Conservation (phyloP, 2,113 vertebrate species). For the Gymnarchus niloticus region DNA sequence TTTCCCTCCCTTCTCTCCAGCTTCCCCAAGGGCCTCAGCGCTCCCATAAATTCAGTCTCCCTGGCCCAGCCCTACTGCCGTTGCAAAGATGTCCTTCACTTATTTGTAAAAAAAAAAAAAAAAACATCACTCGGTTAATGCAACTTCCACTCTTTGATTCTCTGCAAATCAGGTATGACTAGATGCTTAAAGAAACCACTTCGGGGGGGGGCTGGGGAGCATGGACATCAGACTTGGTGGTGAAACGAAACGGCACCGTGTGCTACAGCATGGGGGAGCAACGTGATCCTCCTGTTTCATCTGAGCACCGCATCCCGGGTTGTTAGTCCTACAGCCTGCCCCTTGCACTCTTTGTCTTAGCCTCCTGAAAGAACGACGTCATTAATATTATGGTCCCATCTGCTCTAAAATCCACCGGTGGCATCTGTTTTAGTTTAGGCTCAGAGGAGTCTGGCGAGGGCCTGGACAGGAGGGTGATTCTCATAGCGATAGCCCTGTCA, state of each 20-base stretch:
- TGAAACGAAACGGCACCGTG: neutral
- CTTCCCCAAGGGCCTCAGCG: constrained; percentile 42
- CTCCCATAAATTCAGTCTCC: constrained; percentile 63
- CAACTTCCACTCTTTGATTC: constrained; percentile 59
- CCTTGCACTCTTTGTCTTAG: neutral
- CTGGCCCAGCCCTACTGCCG: neutral
- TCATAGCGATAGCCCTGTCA: neutral
- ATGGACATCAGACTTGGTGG: constrained; percentile 9
- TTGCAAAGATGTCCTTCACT: constrained; percentile 21
- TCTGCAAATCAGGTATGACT: constrained; percentile 55
- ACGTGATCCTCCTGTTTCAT: neutral
- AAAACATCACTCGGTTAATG: neutral
- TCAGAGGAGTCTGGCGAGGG: constrained; percentile 60
- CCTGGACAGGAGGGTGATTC: neutral
- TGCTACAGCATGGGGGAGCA: neutral
- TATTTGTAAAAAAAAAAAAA: neutral
- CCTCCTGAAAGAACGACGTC: constrained; percentile 35
- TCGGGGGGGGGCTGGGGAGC: constrained; percentile 32
- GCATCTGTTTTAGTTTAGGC: constrained; percentile 63
- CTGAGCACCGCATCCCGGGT: no score
- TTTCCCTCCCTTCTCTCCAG: constrained; percentile 32
- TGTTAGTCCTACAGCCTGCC: neutral
- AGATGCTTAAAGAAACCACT: constrained; percentile 41
- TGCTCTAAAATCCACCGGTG: constrained; percentile 54
- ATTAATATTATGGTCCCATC: constrained; percentile 68